A percentile compares a stretch with the other conserved stretches of the same genome.
Conservation (phyloP, 1,140 invertebrate species). For the Pomacea maculata region DNA sequence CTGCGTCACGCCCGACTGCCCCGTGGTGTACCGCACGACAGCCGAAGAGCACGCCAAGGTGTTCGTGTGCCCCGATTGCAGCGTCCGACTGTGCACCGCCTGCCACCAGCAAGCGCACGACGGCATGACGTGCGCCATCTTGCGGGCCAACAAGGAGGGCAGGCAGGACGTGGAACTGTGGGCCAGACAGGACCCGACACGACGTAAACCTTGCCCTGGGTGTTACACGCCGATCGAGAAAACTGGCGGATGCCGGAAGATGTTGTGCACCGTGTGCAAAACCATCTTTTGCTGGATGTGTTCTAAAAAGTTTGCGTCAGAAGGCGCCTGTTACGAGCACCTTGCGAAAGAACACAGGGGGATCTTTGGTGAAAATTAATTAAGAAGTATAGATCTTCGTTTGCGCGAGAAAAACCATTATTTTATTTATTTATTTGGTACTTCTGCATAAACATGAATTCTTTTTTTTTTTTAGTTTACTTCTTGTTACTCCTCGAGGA, state of each 20-base stretch:
- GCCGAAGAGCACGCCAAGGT: constrained; percentile 15
- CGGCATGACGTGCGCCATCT: constrained; percentile 50
- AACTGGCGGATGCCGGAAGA: constrained; percentile 45
- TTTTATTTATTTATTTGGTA: too few relatives aligned
- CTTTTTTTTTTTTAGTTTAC: too few relatives aligned
- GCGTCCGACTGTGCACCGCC: constrained; percentile 40
- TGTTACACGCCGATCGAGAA: constrained; percentile 50
- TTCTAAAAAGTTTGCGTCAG: constrained; percentile 25
- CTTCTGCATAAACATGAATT: too few relatives aligned
- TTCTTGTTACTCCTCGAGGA: too few relatives aligned
- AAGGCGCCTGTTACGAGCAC: constrained; percentile 42
- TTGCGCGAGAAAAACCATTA: too few relatives aligned
- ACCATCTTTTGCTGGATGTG: constrained; percentile 53
- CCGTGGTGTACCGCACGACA: constrained; percentile 44
- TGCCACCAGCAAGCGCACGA: constrained; percentile 47
- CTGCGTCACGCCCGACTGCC: constrained; percentile 53
- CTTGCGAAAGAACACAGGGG: constrained; percentile 35
- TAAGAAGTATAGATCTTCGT: too few relatives aligned
- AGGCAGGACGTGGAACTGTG: constrained; percentile 27
- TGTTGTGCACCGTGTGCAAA: constrained; percentile 43
- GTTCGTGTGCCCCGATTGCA: constrained; percentile 47
- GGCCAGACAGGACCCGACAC: constrained; percentile 29
- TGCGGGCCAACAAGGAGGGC: constrained; percentile 19
- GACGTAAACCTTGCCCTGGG: constrained; percentile 45
- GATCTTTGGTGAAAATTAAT: constrained; percentile 12